Conservation (phyloP, 1,140 invertebrate genomes). For the Yoshiicerus persimilis region DNA sequence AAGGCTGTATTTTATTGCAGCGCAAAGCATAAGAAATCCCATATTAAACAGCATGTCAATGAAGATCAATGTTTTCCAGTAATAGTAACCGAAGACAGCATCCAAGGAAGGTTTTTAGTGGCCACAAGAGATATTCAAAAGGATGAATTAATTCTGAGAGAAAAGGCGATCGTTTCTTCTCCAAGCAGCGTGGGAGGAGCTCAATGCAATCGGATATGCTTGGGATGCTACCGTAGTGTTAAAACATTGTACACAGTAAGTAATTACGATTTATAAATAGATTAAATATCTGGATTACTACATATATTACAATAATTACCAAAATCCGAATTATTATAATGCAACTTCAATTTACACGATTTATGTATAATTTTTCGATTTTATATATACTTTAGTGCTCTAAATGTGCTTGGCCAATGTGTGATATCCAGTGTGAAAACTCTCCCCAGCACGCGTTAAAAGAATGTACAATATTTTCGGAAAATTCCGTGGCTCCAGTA, state of each 20-base stretch:
- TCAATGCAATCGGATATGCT: background rate
- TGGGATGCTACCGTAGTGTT: constrained; percentile 14
- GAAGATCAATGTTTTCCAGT: background rate
- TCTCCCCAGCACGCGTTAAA: background rate
- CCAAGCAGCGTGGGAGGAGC: constrained; percentile 25
- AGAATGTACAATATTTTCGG: background rate
- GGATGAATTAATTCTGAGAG: background rate
- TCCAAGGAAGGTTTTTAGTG: background rate
- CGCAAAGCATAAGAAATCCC: background rate
- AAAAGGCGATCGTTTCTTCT: background rate
- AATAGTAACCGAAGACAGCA: background rate
- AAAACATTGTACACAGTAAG: background rate
- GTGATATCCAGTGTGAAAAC: background rate
- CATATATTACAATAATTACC: background rate
- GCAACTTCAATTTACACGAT: no score
- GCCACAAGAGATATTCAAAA: constrained; percentile 7
- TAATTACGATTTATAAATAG: no score
- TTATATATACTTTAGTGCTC: background rate
- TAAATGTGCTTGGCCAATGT: constrained; percentile 15
- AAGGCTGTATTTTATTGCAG: background rate
- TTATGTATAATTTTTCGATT: background rate
- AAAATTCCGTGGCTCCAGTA: background rate
- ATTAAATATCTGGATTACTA: background rate
- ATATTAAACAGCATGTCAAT: background rate
- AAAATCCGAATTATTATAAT: no score